Conservation (phyloP, 2,113 vertebrate species). For the Cyrtonyx montezumae region DNA sequence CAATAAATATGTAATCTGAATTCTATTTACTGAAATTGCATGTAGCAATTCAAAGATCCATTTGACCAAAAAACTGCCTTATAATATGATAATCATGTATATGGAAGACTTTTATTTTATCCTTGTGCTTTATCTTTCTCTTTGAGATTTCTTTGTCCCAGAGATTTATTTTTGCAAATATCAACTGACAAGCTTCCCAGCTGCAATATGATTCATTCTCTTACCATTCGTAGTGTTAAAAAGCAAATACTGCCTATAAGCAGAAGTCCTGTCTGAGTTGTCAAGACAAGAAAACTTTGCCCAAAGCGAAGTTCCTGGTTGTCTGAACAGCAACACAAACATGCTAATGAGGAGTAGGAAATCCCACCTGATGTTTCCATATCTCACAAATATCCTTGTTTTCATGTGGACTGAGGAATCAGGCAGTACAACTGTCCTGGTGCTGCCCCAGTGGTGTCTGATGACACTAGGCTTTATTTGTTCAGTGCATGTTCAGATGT, state of each 20-base stretch:
- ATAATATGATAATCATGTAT: background rate
- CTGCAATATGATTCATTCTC: background rate
- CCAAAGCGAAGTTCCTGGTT: background rate
- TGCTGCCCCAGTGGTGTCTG: fast-evolving
- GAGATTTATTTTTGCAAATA: background rate
- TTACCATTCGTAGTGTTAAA: background rate
- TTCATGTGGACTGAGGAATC: background rate
- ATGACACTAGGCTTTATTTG: background rate
- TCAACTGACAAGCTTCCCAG: background rate
- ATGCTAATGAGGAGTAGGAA: background rate
- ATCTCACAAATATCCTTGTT: background rate
- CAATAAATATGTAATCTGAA: background rate
- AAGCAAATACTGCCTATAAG: background rate
- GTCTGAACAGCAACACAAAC: background rate
- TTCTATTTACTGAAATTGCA: background rate
- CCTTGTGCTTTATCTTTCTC: background rate
- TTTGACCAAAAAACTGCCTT: background rate
- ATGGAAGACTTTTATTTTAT: background rate
- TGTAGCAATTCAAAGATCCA: background rate
- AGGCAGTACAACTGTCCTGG: background rate
- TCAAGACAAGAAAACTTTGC: background rate
- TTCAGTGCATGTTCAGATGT: fast-evolving
- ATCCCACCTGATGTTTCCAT: background rate
- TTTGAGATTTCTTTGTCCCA: background rate
- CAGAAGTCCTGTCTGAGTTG: background rate